These are phyloP conservation scores for Suillia variegata DNA, from an alignment of 2,888 invertebrate species.

Conservation along the genomic window DNA sequence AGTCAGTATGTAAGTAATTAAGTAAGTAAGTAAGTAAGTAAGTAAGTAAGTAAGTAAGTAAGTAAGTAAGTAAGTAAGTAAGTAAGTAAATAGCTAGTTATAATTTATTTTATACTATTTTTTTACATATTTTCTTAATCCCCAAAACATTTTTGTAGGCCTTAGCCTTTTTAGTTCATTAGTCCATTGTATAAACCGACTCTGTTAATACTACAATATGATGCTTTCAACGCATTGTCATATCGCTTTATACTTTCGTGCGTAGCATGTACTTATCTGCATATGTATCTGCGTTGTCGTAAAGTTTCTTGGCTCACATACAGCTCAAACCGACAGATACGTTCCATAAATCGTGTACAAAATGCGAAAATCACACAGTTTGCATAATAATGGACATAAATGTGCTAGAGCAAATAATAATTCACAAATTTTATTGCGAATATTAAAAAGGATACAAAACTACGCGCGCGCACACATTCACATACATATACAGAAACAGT, in stretches of 20 bases:
- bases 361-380: constrained; percentile 31
- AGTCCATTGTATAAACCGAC: no score
- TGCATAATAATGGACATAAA: constrained; percentile 34
- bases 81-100: neutral
- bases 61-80: neutral
- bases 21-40: neutral
- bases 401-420: constrained; percentile 38
- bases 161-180: no score
- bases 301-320: constrained; percentile 27
- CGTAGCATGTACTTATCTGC: no score
- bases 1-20: neutral
- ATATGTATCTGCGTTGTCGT: no score
- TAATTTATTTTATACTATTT: no score
- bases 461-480: neutral
- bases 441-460: constrained; percentile 30
- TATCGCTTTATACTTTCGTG: no score
- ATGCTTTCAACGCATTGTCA: no score
- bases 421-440: constrained; percentile 37
- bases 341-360: constrained; percentile 26
- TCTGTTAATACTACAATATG: no score
- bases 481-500: no score
- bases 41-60: neutral
- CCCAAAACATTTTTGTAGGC: no score
- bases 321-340: neutral
- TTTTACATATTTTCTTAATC: no score